phyloP scores from a whole-genome alignment of 2,888 invertebrate species.

The Dasysyrphus albostriatus region DNA sequence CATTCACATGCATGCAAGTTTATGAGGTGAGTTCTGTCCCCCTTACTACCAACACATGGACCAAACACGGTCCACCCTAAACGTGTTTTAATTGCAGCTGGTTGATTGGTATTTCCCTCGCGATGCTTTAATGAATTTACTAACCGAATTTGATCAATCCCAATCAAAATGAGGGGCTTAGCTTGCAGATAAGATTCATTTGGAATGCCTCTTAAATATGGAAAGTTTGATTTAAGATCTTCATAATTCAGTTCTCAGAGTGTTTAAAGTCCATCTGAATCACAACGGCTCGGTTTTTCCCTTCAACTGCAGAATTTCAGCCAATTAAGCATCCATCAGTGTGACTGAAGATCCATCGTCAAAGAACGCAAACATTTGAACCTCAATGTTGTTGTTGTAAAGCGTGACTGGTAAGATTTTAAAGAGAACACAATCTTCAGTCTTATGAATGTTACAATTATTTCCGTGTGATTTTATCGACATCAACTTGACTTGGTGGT shows the following conservation, averaged over 20 bases:
- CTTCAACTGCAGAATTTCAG: neutral
- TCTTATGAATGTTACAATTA: too few relatives aligned
- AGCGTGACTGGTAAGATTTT: too few relatives aligned
- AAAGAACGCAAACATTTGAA: too few relatives aligned
- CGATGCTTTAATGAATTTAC: neutral
- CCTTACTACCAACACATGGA: neutral
- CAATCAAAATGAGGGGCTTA: neutral
- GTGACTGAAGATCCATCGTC: too few relatives aligned
- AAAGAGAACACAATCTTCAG: too few relatives aligned
- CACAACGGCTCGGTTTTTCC: slow-evolving; percentile 14
- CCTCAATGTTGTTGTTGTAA: too few relatives aligned
- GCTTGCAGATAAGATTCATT: neutral
- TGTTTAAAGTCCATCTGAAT: neutral
- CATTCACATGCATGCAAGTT: neutral
- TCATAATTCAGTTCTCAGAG: neutral
- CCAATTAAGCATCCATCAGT: neutral
- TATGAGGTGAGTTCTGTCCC: neutral
- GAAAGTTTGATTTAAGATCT: neutral
- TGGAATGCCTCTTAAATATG: neutral
- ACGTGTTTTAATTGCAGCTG: slow-evolving; percentile 1
- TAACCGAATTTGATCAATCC: neutral
- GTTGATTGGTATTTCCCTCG: neutral
- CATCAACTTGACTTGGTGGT: too few relatives aligned
- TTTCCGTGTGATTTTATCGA: too few relatives aligned
- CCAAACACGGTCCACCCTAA: neutral